These are phyloP conservation scores for Arnoldichthys spilopterus DNA, from an alignment of 2,797 vertebrate genomes.

Conservation along the genomic window DNA sequence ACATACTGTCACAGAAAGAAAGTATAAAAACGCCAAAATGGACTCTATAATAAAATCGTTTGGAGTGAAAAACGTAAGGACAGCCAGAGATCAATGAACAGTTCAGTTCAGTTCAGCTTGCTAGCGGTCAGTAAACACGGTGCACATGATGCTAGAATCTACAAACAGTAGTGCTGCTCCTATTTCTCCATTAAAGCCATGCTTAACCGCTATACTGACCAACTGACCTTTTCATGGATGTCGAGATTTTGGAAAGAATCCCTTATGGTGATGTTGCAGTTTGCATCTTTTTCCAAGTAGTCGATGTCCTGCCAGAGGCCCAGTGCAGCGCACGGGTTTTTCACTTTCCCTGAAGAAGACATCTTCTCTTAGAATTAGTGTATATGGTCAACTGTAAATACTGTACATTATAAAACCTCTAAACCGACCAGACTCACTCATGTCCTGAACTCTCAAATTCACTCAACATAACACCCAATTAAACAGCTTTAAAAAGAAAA, in stretches of 20 bases:
- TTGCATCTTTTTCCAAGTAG: neutral
- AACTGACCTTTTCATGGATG: constrained; percentile 3
- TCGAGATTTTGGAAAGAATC: constrained; percentile 16
- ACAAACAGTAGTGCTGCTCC: neutral
- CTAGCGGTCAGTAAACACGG: neutral
- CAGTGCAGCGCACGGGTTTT: neutral
- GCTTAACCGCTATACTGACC: neutral
- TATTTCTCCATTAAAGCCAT: neutral
- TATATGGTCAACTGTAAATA: neutral
- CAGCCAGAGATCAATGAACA: too few species aligned
- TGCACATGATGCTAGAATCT: neutral
- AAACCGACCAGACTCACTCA: neutral
- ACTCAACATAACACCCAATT: too few species aligned
- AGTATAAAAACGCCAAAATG: too few species aligned
- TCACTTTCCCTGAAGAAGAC: neutral
- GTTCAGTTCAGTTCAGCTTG: neutral
- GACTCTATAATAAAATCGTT: too few species aligned
- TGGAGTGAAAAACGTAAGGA: too few species aligned
- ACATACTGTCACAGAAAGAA: too few species aligned
- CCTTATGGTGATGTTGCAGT: neutral
- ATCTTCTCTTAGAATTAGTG: neutral
- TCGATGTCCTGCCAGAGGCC: neutral
- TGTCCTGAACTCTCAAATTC: neutral
- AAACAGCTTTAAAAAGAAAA: neutral
- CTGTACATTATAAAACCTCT: neutral